Base-by-base conservation (phyloP, 2,888 invertebrate genomes). In the Perizoma affinitatum region DNA sequence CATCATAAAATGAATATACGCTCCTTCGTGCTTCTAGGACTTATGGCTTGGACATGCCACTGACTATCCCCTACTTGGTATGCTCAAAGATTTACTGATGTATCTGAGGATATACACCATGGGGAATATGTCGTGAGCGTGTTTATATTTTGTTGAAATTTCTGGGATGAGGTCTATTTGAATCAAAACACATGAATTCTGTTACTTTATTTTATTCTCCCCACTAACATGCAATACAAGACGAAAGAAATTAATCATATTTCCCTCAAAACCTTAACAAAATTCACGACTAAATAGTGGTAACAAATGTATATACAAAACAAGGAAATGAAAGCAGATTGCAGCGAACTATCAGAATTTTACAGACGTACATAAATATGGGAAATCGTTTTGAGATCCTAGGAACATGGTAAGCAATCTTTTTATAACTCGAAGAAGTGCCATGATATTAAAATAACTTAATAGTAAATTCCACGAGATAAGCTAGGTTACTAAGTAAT, bases 221-320 rank as follows among this genome's bases (percentile, higher is more conserved):
- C 88, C 84, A 85, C 88, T 90, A 90, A 87, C 85, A 90, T 90
- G 87, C 88, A 88, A 88, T 88, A 88, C 82, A 88, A 81, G 80
- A 84, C 41, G 50, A 83, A 82, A 80, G 83, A 85, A 84, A 82
- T 74, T 82, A 82, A 81, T 76, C 80, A 80, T 75, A 76, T 51
- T 79, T 74, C 75, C 77, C 74, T 75, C 75, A 77, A 75, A 80
- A 80, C 74, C 79, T 74, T 78, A 80, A 82, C 76, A 78, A 82
- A 83, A 83, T 68, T 76, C 79, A 78, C 74, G 74, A 79, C 80
- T 80, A 81, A 78, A 79, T 77, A 75, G 75, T 87, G 89, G 89
- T 88, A 88, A 88, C 89, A 84, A 85, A 81, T 76, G 62, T 82
- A 82, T 83, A 65, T 82, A 83, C 81, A 86, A 68, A 77, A 76